phyloP scores from a whole-genome alignment of 2,888 invertebrate genomes.

The Meganola albula region DNA sequence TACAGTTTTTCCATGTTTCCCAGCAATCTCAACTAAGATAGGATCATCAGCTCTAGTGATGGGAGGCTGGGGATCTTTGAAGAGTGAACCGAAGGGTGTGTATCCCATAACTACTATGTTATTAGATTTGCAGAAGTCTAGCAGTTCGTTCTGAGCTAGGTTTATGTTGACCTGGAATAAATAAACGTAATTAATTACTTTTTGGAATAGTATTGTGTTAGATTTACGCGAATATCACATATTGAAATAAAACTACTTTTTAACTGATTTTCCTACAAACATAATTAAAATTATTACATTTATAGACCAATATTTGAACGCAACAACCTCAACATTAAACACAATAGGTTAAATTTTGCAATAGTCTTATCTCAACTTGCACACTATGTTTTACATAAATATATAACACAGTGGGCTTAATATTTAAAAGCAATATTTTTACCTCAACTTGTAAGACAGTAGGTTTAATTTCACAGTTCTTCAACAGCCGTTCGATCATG shows the following conservation, averaged over 20 bases:
- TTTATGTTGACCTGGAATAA: conserved; percentile 77
- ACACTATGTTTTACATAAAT: no score
- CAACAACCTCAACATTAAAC: background rate
- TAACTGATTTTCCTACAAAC: background rate
- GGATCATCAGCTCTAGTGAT: conserved; percentile 64
- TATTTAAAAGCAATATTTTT: conserved; percentile 1
- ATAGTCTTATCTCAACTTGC: no score
- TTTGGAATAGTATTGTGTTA: no score
- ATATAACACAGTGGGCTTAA: no score
- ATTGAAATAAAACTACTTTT: no score
- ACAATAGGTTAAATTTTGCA: background rate
- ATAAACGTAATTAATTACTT: no score
- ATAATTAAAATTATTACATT: background rate
- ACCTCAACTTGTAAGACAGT: conserved; percentile 79
- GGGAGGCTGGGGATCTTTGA: conserved; percentile 45
- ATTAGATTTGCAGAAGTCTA: conserved; percentile 77
- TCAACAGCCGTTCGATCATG: conserved; percentile 82
- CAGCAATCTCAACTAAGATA: conserved; percentile 67
- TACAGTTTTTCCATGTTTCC: conserved; percentile 78
- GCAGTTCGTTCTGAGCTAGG: conserved; percentile 78
- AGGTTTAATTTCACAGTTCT: conserved; percentile 77
- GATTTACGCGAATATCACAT: no score
- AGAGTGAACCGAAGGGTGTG: conserved; percentile 79
- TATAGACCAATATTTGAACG: background rate
- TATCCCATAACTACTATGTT: conserved; percentile 81